Evolutionary conservation across 2,113 vertebrate genomes (phyloP).

Genomic region (Alligator mississippiensis): DNA sequence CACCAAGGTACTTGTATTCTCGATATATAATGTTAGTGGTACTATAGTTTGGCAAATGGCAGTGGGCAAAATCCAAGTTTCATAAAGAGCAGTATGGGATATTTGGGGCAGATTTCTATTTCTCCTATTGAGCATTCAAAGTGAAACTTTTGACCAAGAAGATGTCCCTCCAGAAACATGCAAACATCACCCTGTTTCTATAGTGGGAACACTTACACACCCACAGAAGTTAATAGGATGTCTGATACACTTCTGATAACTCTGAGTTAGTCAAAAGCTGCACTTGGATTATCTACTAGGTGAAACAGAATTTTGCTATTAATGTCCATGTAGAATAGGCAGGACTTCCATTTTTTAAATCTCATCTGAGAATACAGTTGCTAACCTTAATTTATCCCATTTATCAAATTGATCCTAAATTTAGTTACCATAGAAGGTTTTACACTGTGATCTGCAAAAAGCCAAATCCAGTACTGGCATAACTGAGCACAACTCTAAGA

Average conservation of each 20-base stretch:
- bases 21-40: too few species aligned
- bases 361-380: neutral
- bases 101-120: too few species aligned
- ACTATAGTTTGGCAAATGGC: neutral
- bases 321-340: neutral
- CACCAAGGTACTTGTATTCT: neutral
- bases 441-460: neutral
- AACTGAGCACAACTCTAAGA: neutral
- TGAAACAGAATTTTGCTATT: neutral
- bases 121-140: too few species aligned
- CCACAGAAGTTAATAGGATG: too few species aligned
- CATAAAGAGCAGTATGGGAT: neutral
- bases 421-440: neutral
- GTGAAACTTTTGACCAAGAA: too few species aligned
- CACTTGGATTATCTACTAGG: neutral
- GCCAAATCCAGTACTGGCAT: neutral
- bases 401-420: neutral
- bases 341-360: neutral
- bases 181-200: too few species aligned
- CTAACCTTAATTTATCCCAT: neutral
- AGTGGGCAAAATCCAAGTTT: neutral
- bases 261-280: too few species aligned
- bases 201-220: too few species aligned
- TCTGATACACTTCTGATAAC: too few species aligned
- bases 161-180: too few species aligned